phyloP scores from a whole-genome alignment of 64 coral and sea anemone species.

The Hydrozoanthus tunicans region DNA sequence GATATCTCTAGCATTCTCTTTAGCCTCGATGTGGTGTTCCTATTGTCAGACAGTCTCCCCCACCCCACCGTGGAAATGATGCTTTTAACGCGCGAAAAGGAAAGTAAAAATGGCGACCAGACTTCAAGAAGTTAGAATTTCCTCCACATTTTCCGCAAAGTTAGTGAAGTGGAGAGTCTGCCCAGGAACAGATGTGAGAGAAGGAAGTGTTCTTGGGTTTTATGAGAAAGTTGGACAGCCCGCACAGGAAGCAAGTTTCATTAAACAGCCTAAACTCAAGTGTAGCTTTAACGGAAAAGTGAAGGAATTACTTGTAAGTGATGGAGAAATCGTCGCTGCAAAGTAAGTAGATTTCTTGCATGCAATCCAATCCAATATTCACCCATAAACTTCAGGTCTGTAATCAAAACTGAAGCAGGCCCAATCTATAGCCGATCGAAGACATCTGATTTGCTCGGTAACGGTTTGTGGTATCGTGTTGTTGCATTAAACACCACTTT shows the following conservation, averaged over 20 bases:
- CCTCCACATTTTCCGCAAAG: conserved; percentile 69
- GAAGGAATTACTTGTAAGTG: conserved; percentile 73
- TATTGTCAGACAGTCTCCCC: background rate
- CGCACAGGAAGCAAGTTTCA: conserved; percentile 65
- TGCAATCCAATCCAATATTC: background rate
- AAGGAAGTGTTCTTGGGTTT: conserved; percentile 92
- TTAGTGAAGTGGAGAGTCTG: conserved; percentile 82
- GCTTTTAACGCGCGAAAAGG: conserved; percentile 56
- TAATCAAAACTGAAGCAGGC: background rate
- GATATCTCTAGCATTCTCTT: too few relatives aligned
- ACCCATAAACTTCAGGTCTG: background rate
- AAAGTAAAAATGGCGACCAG: conserved; percentile 83
- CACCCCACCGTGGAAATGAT: background rate
- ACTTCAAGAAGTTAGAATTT: conserved; percentile 82
- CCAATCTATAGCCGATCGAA: background rate
- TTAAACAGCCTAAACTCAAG: conserved; percentile 96
- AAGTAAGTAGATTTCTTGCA: conserved; percentile 56
- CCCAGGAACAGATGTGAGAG: conserved; percentile 76
- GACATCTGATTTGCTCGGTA: background rate
- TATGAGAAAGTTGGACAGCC: conserved; percentile 79
- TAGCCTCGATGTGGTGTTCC: conserved; percentile 18
- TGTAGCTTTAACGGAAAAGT: conserved; percentile 74
- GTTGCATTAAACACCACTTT: too few relatives aligned
- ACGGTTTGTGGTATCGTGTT: background rate
- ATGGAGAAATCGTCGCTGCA: conserved; percentile 84